A percentile compares a stretch with the other conserved stretches of the same genome.
These are phyloP conservation scores for Limanda limanda DNA, from an alignment of 2,113 vertebrate species.

Conservation along the genomic window DNA sequence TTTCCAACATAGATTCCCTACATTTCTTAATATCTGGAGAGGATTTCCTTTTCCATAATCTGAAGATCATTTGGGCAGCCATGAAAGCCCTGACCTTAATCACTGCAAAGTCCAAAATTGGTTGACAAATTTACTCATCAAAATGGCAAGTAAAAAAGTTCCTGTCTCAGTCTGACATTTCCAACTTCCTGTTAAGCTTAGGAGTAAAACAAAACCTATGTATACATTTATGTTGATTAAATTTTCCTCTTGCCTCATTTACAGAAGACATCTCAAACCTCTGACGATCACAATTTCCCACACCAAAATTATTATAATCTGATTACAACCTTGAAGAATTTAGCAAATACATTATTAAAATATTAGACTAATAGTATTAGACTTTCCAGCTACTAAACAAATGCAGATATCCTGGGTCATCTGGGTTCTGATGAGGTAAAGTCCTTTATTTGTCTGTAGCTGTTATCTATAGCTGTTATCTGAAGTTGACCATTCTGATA, in stretches of 20 bases:
- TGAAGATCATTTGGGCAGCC: neutral
- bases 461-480: conserved; percentile 11
- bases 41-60: neutral
- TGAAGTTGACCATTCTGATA: conserved; percentile 6
- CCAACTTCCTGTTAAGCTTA: too few relatives aligned
- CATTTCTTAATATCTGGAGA: neutral
- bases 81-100: neutral
- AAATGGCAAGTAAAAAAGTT: too few relatives aligned
- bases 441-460: conserved; percentile 5
- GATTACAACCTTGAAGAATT: neutral
- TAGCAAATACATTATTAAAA: neutral
- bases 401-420: neutral
- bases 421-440: neutral
- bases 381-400: neutral
- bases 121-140: too few relatives aligned
- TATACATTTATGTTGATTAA: neutral
- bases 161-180: too few relatives aligned
- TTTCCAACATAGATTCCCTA: neutral
- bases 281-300: neutral
- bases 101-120: neutral
- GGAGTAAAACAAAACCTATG: too few relatives aligned
- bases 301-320: neutral
- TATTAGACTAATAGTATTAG: neutral
- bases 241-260: too few relatives aligned
- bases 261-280: too few relatives aligned